Conservation (phyloP, 2,797 vertebrate species). For the Crotalus adamanteus region DNA sequence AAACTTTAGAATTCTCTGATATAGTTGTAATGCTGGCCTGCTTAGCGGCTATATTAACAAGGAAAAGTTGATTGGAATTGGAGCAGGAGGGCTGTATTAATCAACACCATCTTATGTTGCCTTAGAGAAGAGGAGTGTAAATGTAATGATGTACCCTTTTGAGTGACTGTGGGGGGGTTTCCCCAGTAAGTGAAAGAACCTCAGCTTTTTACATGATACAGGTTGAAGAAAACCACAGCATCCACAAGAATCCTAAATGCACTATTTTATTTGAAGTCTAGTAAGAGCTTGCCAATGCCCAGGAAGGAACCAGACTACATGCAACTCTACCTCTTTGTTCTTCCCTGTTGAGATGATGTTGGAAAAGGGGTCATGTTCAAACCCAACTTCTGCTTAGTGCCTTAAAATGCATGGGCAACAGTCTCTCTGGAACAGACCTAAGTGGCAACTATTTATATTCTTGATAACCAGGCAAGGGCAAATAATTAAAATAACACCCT, state of each 20-base stretch:
- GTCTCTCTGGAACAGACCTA: not conserved
- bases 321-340: not conserved
- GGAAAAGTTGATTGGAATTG: constrained; percentile 5
- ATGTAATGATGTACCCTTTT: constrained; percentile 36
- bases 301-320: not conserved
- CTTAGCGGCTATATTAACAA: constrained; percentile 27
- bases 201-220: not conserved
- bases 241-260: not conserved
- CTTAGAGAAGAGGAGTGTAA: constrained; percentile 32
- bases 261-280: not conserved
- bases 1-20: constrained; percentile 52
- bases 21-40: not conserved
- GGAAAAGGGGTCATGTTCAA: not conserved
- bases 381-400: not conserved
- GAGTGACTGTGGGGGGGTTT: not conserved
- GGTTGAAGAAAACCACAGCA: not conserved
- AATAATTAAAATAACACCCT: not conserved
- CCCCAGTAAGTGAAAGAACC: not conserved
- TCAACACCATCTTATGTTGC: constrained; percentile 21
- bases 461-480: not conserved
- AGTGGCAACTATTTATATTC: not conserved
- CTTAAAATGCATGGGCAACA: not conserved
- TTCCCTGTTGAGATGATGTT: not conserved
- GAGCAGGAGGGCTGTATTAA: constrained; percentile 16
- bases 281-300: not conserved